phyloP scores from a whole-genome alignment of 2,888 invertebrate species.

The Ligdia adustata region DNA sequence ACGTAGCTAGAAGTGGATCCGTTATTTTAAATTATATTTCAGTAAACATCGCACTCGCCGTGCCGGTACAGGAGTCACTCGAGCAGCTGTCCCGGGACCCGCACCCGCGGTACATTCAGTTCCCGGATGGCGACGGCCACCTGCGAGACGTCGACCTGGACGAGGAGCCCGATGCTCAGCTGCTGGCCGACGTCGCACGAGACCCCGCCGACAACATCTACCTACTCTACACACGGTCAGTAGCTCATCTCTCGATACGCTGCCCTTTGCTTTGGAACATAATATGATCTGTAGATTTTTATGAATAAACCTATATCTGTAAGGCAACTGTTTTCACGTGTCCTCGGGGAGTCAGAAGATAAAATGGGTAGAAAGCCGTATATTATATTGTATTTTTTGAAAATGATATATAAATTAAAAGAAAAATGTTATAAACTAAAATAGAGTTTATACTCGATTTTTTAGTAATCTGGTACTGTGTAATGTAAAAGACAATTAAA shows the following conservation, averaged over 20 bases:
- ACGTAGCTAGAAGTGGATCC: background rate
- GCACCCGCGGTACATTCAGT: conserved; percentile 48
- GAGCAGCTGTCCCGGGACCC: conserved; percentile 8
- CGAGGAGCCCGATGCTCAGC: conserved; percentile 43
- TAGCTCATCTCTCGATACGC: background rate
- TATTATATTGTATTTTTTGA: too few relatives aligned
- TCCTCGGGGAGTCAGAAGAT: too few relatives aligned
- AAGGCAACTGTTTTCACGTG: too few relatives aligned
- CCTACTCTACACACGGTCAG: conserved; percentile 44
- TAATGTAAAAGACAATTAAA: too few relatives aligned
- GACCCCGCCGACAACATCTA: conserved; percentile 54
- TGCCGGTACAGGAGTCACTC: conserved; percentile 29
- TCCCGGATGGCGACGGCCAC: conserved; percentile 49
- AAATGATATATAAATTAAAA: too few relatives aligned
- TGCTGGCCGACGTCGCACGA: conserved; percentile 46
- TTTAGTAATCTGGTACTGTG: too few relatives aligned
- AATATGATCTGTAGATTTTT: too few relatives aligned
- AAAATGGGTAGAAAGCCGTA: too few relatives aligned
- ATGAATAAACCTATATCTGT: too few relatives aligned
- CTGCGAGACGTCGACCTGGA: conserved; percentile 52
- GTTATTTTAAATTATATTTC: background rate
- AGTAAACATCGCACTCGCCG: conserved; percentile 32
- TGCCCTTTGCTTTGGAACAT: too few relatives aligned
- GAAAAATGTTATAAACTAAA: too few relatives aligned
- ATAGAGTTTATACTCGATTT: too few relatives aligned